Evolutionary conservation across 2,888 invertebrate species (phyloP), one percentile per base, ranked within the genome.

Genomic region (Coecobrya sp.): DNA sequence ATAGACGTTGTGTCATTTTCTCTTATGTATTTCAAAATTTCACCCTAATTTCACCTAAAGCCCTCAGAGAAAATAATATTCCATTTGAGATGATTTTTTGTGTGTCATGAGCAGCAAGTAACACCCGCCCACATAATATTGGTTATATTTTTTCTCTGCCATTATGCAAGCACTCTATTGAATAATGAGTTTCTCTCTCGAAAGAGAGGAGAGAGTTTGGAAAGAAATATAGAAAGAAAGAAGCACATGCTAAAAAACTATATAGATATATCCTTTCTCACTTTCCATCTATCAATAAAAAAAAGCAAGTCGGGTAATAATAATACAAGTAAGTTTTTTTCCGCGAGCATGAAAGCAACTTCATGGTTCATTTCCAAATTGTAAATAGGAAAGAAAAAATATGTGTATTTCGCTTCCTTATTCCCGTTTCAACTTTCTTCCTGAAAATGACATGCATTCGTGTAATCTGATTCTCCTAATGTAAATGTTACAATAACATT

Each of bases 321-420:
- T 19, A 19, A 7, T n/a, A 59, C 4, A 55, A 19, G 36, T 36
- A 7, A 36, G 2, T 36, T 36, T 36, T n/a, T n/a, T n/a, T n/a
- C n/a, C n/a, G 36, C 36, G 36, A 36, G 36, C 36, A 36, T 36
- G 36, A 36, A 36, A 36, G 3, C 59, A 5, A 19, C 59, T 59
- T n/a, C 59, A 59, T 59, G 59, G 19, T 59, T 59, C 59, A 19
- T 59, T 59, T 59, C 59, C 19, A 59, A 59, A 59, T 59, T 59
- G 59, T 19, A 59, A 59, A 22, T 8, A 59, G 19, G 19, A 59
- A n/a, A 19, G 7, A 36, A 36, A 36, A 36, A 36, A 36, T 4
- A 36, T 36, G 3, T 36, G 36, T 36, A 36, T 36, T 36, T 8
- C 59, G 1, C 59, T 59, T 59, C 59, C 59, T 59, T 7, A 59